Base-by-base conservation (phyloP, 2,797 vertebrate genomes). In the Atherinosoma microstoma region DNA sequence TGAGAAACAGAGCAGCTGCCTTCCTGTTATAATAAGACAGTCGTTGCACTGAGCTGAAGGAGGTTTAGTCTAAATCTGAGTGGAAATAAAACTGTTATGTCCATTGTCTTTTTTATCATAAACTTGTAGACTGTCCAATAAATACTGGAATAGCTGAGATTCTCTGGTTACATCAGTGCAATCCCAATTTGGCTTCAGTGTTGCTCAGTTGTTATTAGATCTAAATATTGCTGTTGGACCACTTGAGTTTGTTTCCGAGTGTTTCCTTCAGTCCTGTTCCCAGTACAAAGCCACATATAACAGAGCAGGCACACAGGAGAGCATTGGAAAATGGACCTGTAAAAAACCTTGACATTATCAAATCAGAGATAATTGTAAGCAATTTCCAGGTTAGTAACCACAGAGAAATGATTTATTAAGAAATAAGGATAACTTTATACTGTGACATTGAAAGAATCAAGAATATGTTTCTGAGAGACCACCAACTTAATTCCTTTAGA, bases 171-270 rank as follows among this genome's bases (percentile, higher is more conserved):
- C 74, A 73, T 59, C 73, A 67, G 53, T 54, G 15, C 11, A 16
- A 64, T 32, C 67, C 27, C n/a, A 4, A 4, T 67, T 56, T 67
- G 70, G 24, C 58, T 67, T 67, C 34, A 6, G n/a, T n/a, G 65
- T 22, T 2, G 0, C 22, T 75, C 68, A 60, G 24, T 66, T 75
- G 53, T 75, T 24, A 57, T 70, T 58, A 77, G 63, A 68, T 67
- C 59, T 85, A 89, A 93, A 92, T 90, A 84, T 90, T 91, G 73
- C 76, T 64, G 67, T 68, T 73, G 61, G 70, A 70, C 58, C 29
- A 27, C 64, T 62, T 78, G 67, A 40, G 59, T 75, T 68, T 78
- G 67, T 75, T 85, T 79, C 75, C 75, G 1, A 2, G 4, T 45
- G 59, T 78, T 85, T 87, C 75, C 75, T 62, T 75, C 67, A 30